phyloP scores from a whole-genome alignment of 2,888 invertebrate genomes.

The Cosmorhoe ocellata region DNA sequence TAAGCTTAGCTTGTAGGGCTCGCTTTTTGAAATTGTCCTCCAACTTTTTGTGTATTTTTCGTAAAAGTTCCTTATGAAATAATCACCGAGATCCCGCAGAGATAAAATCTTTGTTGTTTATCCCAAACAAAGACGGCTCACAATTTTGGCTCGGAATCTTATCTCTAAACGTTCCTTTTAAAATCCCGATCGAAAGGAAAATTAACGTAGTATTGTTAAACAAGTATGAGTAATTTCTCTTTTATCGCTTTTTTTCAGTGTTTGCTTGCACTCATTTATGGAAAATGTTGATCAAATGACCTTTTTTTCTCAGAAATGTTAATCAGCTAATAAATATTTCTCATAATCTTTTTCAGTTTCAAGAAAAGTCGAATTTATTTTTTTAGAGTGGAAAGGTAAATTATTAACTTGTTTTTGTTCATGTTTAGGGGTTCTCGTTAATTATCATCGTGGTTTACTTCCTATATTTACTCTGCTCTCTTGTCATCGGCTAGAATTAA shows the following conservation, averaged over 20 bases:
- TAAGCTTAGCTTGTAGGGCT: conserved; percentile 34
- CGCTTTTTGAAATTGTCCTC: conserved; percentile 28
- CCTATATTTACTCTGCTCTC: conserved; percentile 25
- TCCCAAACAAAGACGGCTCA: conserved; percentile 52
- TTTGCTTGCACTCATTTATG: no score
- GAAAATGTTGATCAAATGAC: no score
- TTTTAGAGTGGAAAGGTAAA: no score
- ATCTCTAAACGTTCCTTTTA: conserved; percentile 44
- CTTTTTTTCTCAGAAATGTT: no score
- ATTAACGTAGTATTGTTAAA: conserved; percentile 7
- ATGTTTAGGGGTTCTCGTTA: conserved; percentile 12
- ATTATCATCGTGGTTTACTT: conserved; percentile 3
- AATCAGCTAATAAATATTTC: no score
- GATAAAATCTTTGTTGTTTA: conserved; percentile 59
- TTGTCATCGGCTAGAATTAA: conserved; percentile 49
- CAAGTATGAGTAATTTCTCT: background rate
- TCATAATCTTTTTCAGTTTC: no score
- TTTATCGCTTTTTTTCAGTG: background rate
- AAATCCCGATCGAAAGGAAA: conserved; percentile 33
- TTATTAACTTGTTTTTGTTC: background rate
- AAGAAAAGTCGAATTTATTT: no score
- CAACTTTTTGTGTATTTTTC: conserved; percentile 50
- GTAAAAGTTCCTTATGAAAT: conserved; percentile 47
- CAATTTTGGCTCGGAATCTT: conserved; percentile 45
- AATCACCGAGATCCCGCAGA: conserved; percentile 48